Percentiles rank a stretch among this genome's conserved stretches.
phyloP scores from a whole-genome alignment of 2,888 invertebrate species.

The Aproaerema taeniolella region DNA sequence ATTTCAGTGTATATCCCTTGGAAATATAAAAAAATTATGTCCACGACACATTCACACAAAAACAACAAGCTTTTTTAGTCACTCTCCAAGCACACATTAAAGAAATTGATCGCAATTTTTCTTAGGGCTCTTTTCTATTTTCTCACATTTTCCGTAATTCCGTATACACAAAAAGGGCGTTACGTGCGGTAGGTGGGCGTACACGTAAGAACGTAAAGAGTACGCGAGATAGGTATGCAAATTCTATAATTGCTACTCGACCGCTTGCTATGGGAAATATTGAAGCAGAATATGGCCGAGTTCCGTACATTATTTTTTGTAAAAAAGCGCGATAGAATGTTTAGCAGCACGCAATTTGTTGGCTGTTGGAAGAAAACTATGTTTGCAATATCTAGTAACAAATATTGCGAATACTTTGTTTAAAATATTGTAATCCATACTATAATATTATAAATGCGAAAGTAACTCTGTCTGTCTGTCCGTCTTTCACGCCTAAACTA shows the following conservation, averaged over 20 bases:
- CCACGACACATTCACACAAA: too few species aligned
- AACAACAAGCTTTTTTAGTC: too few species aligned
- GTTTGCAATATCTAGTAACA: too few species aligned
- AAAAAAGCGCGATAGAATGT: neutral
- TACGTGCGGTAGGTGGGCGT: conserved; percentile 23
- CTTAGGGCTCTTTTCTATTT: neutral
- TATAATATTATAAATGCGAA: too few species aligned
- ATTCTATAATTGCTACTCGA: conserved; percentile 47
- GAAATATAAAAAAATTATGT: too few species aligned
- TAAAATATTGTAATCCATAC: too few species aligned
- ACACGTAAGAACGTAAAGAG: conserved; percentile 21
- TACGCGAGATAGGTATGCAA: conserved; percentile 45
- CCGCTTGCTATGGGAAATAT: conserved; percentile 17
- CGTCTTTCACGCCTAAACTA: too few species aligned
- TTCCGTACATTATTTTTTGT: neutral
- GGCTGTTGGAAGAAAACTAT: too few species aligned
- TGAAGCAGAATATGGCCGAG: neutral
- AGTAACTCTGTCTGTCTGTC: too few species aligned
- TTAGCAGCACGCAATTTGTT: too few species aligned
- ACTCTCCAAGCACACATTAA: conserved; percentile 20
- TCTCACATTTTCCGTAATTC: neutral
- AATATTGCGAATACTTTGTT: too few species aligned
- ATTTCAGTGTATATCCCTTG: too few species aligned
- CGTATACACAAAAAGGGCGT: conserved; percentile 27
- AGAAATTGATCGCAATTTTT: conserved; percentile 1